Percentiles rank a stretch among this genome's conserved stretches.
Conservation (phyloP, 2,888 invertebrate species). For the Mystacides longicornis region DNA sequence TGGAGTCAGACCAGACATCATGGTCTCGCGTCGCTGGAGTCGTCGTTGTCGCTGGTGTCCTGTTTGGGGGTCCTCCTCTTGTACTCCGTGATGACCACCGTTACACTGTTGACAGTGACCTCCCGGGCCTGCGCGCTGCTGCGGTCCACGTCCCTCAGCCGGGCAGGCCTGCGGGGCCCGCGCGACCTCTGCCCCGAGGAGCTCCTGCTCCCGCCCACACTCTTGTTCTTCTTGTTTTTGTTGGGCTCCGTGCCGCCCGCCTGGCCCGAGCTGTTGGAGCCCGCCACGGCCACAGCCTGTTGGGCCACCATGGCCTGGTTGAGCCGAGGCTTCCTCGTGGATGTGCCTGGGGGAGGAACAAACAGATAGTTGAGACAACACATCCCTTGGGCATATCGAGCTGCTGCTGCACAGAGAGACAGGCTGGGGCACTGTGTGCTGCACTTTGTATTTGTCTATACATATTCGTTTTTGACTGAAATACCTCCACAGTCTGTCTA, state of each 20-base stretch:
- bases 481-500: too few species aligned
- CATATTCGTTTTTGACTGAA: too few species aligned
- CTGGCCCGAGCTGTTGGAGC: constrained; percentile 45
- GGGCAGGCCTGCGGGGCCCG: constrained; percentile 47
- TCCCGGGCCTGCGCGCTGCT: constrained; percentile 89
- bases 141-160: constrained; percentile 87
- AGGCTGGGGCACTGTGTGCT: too few species aligned
- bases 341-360: too few species aligned
- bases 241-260: constrained; percentile 40
- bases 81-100: constrained; percentile 95
- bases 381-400: too few species aligned
- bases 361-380: too few species aligned
- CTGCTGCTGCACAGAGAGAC: too few species aligned
- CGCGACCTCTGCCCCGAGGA: constrained; percentile 3
- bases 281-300: constrained; percentile 66
- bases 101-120: constrained; percentile 95
- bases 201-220: not conserved
- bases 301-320: constrained; percentile 96
- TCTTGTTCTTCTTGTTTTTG: constrained; percentile 39
- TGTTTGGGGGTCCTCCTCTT: constrained; percentile 60
- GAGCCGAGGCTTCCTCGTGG: constrained; percentile 86
- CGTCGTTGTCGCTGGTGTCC: constrained; percentile 37
- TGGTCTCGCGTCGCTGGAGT: constrained; percentile 45
- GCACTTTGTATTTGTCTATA: too few species aligned
- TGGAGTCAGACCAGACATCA: too few species aligned